A percentile compares a stretch with the other conserved stretches of the same genome.
Conservation (phyloP, 1,140 invertebrate genomes). For the Tenebrio molitor region DNA sequence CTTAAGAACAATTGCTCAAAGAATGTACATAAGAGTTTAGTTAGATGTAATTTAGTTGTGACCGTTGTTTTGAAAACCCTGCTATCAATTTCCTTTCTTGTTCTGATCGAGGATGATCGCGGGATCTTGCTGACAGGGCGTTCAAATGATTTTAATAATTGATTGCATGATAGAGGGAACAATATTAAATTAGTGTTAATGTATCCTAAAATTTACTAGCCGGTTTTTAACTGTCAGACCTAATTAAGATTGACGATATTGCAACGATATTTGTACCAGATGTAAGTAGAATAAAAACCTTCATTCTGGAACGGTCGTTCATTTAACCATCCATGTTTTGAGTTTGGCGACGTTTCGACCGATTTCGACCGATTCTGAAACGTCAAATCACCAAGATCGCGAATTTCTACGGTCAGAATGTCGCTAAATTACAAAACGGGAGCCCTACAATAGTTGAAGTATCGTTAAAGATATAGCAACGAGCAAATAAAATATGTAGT, state of each 20-base stretch:
- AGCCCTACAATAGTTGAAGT: no score
- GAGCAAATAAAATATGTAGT: no score
- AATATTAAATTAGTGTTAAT: slow-evolving; percentile 53
- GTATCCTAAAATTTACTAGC: slow-evolving; percentile 38
- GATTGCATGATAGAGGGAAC: slow-evolving; percentile 54
- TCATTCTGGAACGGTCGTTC: no score
- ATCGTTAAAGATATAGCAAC: no score
- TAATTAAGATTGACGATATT: slow-evolving; percentile 50
- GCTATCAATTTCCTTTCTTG: not conserved
- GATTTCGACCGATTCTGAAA: no score
- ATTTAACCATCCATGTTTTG: no score
- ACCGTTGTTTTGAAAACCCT: not conserved
- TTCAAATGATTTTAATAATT: slow-evolving; percentile 2
- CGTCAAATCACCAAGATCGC: no score
- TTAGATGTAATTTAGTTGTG: slow-evolving; percentile 12
- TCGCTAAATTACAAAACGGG: no score
- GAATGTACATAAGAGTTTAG: slow-evolving; percentile 31
- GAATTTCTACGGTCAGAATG: no score
- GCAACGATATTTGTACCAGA: slow-evolving; percentile 61
- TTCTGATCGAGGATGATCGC: not conserved
- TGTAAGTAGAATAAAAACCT: no score
- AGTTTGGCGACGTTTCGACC: no score
- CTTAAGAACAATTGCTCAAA: slow-evolving; percentile 27
- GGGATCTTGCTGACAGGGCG: not conserved
- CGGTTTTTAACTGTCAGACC: slow-evolving; percentile 36